Percentiles rank a stretch among this genome's conserved stretches.
phyloP scores from a whole-genome alignment of 2,797 vertebrate genomes.

The Hoplostethus atlanticus region DNA sequence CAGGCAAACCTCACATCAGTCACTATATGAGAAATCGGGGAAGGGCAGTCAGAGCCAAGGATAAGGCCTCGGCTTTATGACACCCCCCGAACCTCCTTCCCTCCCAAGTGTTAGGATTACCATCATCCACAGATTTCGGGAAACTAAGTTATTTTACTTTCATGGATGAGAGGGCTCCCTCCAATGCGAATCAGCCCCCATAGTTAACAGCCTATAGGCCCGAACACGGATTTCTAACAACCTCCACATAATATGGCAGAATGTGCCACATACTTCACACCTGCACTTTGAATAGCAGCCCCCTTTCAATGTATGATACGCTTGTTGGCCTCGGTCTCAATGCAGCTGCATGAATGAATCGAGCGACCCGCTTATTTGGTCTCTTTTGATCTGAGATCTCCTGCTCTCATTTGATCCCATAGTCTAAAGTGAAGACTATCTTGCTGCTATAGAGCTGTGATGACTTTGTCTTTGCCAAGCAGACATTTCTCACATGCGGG shows the following conservation, averaged over 20 bases:
- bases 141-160: slow-evolving; percentile 92
- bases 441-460: slow-evolving; percentile 56
- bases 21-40: slow-evolving; percentile 29
- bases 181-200: slow-evolving; percentile 91
- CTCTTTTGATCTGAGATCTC: slow-evolving; percentile 93
- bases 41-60: slow-evolving; percentile 22
- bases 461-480: slow-evolving; percentile 46
- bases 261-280: slow-evolving; percentile 95
- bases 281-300: slow-evolving; percentile 97
- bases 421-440: slow-evolving; percentile 88
- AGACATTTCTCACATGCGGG: not conserved
- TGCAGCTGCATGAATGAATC: slow-evolving; percentile 94
- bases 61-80: slow-evolving; percentile 33
- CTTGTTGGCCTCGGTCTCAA: slow-evolving; percentile 96
- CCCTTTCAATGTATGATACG: slow-evolving; percentile 95
- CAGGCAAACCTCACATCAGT: slow-evolving; percentile 56
- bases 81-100: not conserved
- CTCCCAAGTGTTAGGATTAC: slow-evolving; percentile 63
- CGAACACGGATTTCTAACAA: slow-evolving; percentile 96
- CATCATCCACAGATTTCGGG: slow-evolving; percentile 86
- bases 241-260: slow-evolving; percentile 95
- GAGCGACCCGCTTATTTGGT: slow-evolving; percentile 85
- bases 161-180: slow-evolving; percentile 90
- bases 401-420: slow-evolving; percentile 92
- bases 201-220: slow-evolving; percentile 86